Base-by-base conservation (phyloP, 92 coral and sea anemone species). In the Zoanthus sansibaricus region DNA sequence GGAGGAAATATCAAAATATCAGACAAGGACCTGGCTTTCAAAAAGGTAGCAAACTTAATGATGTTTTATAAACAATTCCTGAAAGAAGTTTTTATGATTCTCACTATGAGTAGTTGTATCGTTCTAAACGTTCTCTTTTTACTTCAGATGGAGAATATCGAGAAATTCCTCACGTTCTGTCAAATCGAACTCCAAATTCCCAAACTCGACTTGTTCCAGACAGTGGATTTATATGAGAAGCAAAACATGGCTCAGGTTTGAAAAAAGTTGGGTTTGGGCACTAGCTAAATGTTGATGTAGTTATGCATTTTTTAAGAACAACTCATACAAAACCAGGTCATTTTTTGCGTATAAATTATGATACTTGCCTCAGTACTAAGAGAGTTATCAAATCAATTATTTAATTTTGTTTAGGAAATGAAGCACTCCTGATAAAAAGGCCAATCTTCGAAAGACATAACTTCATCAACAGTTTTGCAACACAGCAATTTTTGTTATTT, bases 221-320 rank as follows among this genome's bases (percentile, higher is more conserved):
- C 99, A 10, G 99, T 95, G 72, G 99, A 97, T 82, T 87, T 97
- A 88, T 94, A 92, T 84, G 99, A 97, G 75, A 92, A 86, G 72
- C 94, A 90, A 76, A 96, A 96, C 75, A 93, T 96, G 93, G 88
- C 88, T 49, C 76, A 82, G 55, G 99, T 96, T 90, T 76, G 88
- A 76, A 75, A 10, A 18, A 0, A 7, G 46, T 51, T n/a, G 42
- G 42, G 2, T 4, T 5, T 52, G 58, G 13, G 31, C 48, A 45
- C 52, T 46, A 6, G 11, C 0, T 14, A 47, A 33, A 14, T 68
- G 2, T 52, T 73, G 5, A 37, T n/a, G 11, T 2, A 37, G 42
- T 37, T 37, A 37, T 37, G 25, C 25, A 25, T 25, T 25, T 25
- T 25, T 25, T 25, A 25, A 25, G 25, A 25, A 37, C 4, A 37